These are phyloP conservation scores for Pelosia muscerda DNA, from an alignment of 2,888 invertebrate species.

Conservation along the genomic window DNA sequence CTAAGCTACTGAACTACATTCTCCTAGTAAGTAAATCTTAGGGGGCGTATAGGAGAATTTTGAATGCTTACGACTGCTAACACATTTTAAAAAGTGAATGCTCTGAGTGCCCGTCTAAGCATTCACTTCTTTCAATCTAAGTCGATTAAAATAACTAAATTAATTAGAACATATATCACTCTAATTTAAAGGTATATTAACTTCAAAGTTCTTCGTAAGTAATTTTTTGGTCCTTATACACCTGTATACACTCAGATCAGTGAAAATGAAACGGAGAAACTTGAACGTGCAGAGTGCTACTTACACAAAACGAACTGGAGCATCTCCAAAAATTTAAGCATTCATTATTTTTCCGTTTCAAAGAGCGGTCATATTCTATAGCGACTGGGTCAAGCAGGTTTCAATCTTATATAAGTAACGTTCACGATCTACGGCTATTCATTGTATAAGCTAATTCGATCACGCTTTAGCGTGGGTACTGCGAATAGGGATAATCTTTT, in stretches of 20 bases:
- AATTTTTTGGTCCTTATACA: neutral
- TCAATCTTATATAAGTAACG: conserved; percentile 50
- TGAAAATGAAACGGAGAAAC: conserved; percentile 33
- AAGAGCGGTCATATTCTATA: conserved; percentile 53
- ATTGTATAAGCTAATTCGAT: conserved; percentile 3
- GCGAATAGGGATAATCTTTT: neutral
- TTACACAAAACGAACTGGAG: conserved; percentile 58
- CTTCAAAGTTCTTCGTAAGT: neutral
- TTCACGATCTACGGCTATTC: conserved; percentile 30
- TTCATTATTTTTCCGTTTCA: conserved; percentile 60
- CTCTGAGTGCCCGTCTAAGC: too few relatives aligned
- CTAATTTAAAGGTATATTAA: neutral
- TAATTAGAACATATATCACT: neutral
- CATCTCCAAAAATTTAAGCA: conserved; percentile 58
- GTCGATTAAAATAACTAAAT: neutral
- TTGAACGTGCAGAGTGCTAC: conserved; percentile 49
- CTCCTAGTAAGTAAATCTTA: too few relatives aligned
- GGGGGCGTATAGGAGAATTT: too few relatives aligned
- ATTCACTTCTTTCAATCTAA: too few relatives aligned
- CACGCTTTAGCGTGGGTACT: conserved; percentile 3
- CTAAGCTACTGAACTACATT: too few relatives aligned
- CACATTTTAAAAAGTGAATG: too few relatives aligned
- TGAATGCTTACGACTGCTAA: too few relatives aligned
- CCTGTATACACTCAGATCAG: conserved; percentile 20
- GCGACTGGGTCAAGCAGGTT: conserved; percentile 53